Evolutionary conservation across 2,888 invertebrate species (phyloP), one percentile per base, ranked within the genome.

Genomic region (Pterobdella sp.): DNA sequence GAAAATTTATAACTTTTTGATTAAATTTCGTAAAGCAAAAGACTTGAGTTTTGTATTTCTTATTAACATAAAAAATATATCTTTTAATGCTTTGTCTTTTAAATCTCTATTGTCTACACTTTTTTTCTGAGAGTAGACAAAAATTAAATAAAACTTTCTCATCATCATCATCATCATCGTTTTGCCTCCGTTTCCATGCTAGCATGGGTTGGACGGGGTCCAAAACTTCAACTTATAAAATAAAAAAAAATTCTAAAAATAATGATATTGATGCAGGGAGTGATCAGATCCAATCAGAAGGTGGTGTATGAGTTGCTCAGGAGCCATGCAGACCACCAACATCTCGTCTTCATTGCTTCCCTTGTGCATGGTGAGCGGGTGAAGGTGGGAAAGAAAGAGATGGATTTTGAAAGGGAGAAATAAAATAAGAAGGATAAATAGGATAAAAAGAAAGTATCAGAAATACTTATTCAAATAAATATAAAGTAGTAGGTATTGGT

Each of bases 311-410:
- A 92, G 79, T 83, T 98, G 74, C 91, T 97, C 87, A 89, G 92
- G 0, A 92, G 93, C 76, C 96, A 98, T 81, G 96, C 95, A 0
- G 95, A 97, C 83, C 90, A 92, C 76, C 89, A 91, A 75, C 94
- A 94, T 83, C 85, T 95, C 29, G 89, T 94, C 37, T 90, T 90
- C 80, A 87, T 97, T 72, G 93, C 95, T 0, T 88, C 91, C 52
- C 87, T 92, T 64, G 91, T 94, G 83, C 90, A 91, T 82, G 85
- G 74, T 75, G 32, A 42, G 1, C 4, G n/a, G n/a, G n/a, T n/a
- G n/a, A n/a, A n/a, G n/a, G n/a, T n/a, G n/a, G n/a, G n/a, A n/a
- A n/a, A n/a, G n/a, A n/a, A n/a, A n/a, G n/a, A n/a, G n/a, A 26
- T 26, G 10, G 29, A 64, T n/a, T 64, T 18, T n/a, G 10, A 10